Evolutionary conservation across 2,113 vertebrate genomes (phyloP).

Genomic region (Cygnus buccinator): DNA sequence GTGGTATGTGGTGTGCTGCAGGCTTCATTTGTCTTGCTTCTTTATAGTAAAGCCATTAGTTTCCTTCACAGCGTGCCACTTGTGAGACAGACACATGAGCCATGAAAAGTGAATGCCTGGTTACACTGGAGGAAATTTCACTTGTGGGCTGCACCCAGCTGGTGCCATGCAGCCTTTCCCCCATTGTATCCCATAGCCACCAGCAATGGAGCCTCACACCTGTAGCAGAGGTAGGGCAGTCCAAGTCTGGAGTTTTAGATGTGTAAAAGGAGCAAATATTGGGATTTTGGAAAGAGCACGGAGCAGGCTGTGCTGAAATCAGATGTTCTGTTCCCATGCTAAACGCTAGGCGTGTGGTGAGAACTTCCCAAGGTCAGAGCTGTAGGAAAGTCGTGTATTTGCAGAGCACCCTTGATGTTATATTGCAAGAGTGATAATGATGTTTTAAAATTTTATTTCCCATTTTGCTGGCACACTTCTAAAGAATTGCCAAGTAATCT

Average conservation of each 20-base stretch:
- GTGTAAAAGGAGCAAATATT: neutral
- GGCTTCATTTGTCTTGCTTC: neutral
- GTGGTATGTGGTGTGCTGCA: neutral
- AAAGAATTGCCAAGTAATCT: slow-evolving; percentile 33
- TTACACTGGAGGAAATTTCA: neutral
- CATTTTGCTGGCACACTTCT: slow-evolving; percentile 34
- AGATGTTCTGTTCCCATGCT: neutral
- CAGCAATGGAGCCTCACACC: rapidly evolving
- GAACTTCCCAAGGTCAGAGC: neutral
- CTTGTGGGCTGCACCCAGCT: neutral
- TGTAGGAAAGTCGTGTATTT: neutral
- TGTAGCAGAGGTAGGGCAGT: neutral
- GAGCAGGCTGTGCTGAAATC: rapidly evolving
- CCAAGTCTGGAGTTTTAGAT: neutral
- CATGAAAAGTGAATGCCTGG: neutral
- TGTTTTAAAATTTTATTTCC: slow-evolving; percentile 32
- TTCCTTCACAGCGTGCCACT: neutral
- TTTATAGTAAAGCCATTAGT: neutral
- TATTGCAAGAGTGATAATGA: neutral
- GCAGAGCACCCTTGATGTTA: neutral
- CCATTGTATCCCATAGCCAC: rapidly evolving
- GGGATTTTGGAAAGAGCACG: neutral
- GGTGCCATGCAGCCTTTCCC: neutral
- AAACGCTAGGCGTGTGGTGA: neutral
- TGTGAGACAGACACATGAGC: neutral